A percentile compares a stretch with the other conserved stretches of the same genome.
Conservation (phyloP, 2,888 invertebrate species). For the Creontiades dilutus region DNA sequence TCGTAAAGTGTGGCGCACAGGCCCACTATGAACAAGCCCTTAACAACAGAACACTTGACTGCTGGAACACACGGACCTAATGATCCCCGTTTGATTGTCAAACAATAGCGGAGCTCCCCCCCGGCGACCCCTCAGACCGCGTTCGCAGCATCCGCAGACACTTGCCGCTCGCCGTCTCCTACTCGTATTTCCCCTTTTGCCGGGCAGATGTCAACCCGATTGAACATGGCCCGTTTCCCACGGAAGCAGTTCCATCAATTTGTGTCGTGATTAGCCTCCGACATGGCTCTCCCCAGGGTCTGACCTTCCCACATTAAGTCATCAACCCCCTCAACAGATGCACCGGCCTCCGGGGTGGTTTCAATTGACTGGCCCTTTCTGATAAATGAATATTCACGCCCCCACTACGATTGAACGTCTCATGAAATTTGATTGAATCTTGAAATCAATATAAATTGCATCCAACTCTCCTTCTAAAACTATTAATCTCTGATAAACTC, state of each 20-base stretch:
- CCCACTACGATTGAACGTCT: slow-evolving; percentile 2
- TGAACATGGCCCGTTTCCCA: slow-evolving; percentile 20
- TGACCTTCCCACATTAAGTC: slow-evolving; percentile 66
- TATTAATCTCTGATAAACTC: neutral
- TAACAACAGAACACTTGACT: slow-evolving; percentile 8
- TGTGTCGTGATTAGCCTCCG: slow-evolving; percentile 48
- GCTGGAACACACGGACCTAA: slow-evolving; percentile 4
- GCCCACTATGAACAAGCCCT: neutral
- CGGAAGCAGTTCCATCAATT: slow-evolving; percentile 41
- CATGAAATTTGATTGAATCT: slow-evolving; percentile 41
- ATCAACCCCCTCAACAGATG: slow-evolving; percentile 64
- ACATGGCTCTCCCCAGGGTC: slow-evolving; percentile 32
- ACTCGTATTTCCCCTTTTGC: slow-evolving; percentile 1
- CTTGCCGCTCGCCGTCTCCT: slow-evolving; percentile 4
- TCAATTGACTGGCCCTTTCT: slow-evolving; percentile 31
- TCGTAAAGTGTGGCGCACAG: too few relatives aligned
- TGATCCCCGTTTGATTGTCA: slow-evolving; percentile 27
- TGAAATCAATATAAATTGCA: slow-evolving; percentile 44
- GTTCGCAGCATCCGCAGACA: neutral
- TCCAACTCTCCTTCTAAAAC: neutral
- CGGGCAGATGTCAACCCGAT: slow-evolving; percentile 37
- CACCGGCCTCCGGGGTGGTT: slow-evolving; percentile 47
- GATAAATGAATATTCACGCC: slow-evolving; percentile 40
- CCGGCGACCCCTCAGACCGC: neutral
- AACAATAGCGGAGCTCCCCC: neutral